Evolutionary conservation across 2,797 vertebrate species (phyloP).

Genomic region (Amblyopsis hoosieri): DNA sequence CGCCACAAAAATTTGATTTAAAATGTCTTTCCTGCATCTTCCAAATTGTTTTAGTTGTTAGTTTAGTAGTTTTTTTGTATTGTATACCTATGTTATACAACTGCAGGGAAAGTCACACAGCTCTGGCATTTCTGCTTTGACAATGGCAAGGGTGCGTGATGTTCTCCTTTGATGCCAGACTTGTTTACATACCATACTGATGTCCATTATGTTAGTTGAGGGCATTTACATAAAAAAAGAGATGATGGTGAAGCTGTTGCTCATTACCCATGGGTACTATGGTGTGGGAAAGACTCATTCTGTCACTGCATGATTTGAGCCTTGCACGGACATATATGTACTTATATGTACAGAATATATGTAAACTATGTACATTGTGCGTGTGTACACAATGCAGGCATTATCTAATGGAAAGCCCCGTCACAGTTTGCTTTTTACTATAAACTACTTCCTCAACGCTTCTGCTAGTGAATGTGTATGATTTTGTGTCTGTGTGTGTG

Average conservation of each 20-base stretch:
- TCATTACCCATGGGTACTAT: not conserved
- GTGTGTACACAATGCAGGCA: too few species aligned
- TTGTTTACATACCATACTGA: constrained; percentile 79
- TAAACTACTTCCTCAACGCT: too few species aligned
- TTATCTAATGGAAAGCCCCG: too few species aligned
- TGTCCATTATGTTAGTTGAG: constrained; percentile 55
- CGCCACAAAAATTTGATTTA: too few species aligned
- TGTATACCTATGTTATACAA: constrained; percentile 9
- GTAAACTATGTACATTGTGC: too few species aligned
- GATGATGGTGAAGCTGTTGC: too few species aligned
- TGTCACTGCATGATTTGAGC: constrained; percentile 20
- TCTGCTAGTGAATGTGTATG: too few species aligned
- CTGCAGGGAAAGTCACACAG: not conserved
- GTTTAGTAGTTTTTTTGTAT: too few species aligned
- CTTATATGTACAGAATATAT: not conserved
- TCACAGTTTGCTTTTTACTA: too few species aligned
- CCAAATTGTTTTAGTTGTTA: too few species aligned
- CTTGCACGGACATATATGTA: constrained; percentile 15
- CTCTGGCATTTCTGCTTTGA: constrained; percentile 25
- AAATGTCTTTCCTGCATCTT: not conserved
- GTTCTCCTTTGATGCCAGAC: constrained; percentile 75
- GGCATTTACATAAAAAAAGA: constrained; percentile 22
- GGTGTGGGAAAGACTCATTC: constrained; percentile 19
- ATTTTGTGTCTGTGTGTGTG: too few species aligned
- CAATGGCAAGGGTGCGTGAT: constrained; percentile 67